Conservation (phyloP, 2,113 vertebrate species). For the Eudyptes chrysolophus region DNA sequence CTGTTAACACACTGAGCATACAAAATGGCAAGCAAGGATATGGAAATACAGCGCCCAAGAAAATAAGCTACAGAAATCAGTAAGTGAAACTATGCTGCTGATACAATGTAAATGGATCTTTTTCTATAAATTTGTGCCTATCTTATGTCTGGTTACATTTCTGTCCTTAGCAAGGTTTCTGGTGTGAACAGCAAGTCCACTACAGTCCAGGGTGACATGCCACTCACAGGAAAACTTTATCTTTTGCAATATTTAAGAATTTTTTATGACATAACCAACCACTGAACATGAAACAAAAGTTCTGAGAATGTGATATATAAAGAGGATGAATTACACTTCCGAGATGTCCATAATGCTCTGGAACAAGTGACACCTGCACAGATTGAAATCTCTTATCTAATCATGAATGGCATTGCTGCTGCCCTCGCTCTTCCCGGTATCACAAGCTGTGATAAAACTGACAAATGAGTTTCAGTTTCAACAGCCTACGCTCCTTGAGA, state of each 20-base stretch:
- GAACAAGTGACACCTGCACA: not conserved
- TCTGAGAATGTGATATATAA: not conserved
- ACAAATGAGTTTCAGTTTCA: not conserved
- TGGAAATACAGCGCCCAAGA: not conserved
- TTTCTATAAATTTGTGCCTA: not conserved
- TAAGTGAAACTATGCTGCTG: not conserved
- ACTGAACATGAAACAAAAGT: not conserved
- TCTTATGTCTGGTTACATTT: not conserved
- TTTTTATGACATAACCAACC: not conserved
- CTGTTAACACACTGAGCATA: not conserved
- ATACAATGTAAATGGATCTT: not conserved
- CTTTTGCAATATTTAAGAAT: not conserved
- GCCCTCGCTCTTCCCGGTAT: not conserved
- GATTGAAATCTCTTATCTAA: not conserved
- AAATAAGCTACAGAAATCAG: not conserved
- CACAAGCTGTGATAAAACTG: not conserved
- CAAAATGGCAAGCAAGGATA: not conserved
- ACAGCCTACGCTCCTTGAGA: not conserved
- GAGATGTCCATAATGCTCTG: not conserved
- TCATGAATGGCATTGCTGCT: not conserved
- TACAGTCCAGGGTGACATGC: not conserved
- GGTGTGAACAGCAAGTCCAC: not conserved
- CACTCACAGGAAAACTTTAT: not conserved
- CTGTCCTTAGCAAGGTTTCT: not conserved
- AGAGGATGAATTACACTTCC: not conserved